These are phyloP conservation scores for Acyrthosiphon pisum DNA, from an alignment of 1,140 invertebrate genomes.

Conservation along the genomic window DNA sequence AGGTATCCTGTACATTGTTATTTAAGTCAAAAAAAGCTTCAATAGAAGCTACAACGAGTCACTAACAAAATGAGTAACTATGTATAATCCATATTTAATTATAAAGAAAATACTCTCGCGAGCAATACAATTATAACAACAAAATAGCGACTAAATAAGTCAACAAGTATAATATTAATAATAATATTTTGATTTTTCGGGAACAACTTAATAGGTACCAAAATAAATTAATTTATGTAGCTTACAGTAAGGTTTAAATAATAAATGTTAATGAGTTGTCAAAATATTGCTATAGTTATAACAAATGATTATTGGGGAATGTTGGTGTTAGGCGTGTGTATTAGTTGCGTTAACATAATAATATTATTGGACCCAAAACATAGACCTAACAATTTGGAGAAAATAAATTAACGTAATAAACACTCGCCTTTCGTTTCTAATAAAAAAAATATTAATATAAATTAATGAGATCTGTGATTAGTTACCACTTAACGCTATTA, in stretches of 20 bases:
- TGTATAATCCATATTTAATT: conserved; percentile 53
- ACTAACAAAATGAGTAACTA: conserved; percentile 57
- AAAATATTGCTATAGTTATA: conserved; percentile 39
- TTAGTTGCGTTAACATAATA: conserved; percentile 49
- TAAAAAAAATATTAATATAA: conserved; percentile 47
- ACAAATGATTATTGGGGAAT: conserved; percentile 42
- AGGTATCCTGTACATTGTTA: conserved; percentile 44
- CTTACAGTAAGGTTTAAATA: conserved; percentile 32
- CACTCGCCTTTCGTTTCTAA: conserved; percentile 36
- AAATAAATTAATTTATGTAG: conserved; percentile 53
- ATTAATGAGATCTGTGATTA: conserved; percentile 55
- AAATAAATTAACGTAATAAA: conserved; percentile 47
- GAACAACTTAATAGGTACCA: conserved; percentile 49
- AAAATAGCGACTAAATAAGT: conserved; percentile 55
- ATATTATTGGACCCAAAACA: conserved; percentile 55
- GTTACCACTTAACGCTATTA: conserved; percentile 50
- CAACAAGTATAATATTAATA: conserved; percentile 53
- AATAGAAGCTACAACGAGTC: conserved; percentile 57
- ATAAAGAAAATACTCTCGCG: conserved; percentile 43
- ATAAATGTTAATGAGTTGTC: conserved; percentile 30
- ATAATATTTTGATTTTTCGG: conserved; percentile 50
- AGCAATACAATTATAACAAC: conserved; percentile 54
- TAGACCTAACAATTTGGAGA: conserved; percentile 55
- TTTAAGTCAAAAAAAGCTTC: conserved; percentile 53
- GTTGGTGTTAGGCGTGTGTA: conserved; percentile 49